phyloP scores from a whole-genome alignment of 2,888 invertebrate genomes.

The Anthrax anthrax region DNA sequence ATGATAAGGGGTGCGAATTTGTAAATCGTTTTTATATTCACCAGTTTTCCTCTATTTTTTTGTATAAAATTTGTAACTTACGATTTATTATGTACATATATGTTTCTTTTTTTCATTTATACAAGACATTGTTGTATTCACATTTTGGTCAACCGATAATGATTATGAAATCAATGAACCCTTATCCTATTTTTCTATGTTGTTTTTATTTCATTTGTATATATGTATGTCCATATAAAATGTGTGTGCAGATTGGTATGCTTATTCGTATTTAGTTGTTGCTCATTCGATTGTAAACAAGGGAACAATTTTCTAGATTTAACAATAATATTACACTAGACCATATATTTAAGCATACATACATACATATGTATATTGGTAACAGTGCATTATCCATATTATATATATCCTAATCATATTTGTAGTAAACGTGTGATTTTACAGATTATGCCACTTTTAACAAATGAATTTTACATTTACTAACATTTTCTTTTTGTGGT shows the following conservation, averaged over 20 bases:
- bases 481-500: conserved; percentile 1
- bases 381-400: too few species aligned
- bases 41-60: too few species aligned
- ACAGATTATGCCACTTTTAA: conserved; percentile 10
- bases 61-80: too few species aligned
- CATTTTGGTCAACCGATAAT: neutral
- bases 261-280: neutral
- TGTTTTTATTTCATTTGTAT: too few species aligned
- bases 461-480: conserved; percentile 4
- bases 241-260: too few species aligned
- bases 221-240: too few species aligned
- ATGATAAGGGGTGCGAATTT: neutral
- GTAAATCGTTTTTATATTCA: neutral
- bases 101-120: too few species aligned
- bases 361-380: too few species aligned
- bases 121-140: too few species aligned
- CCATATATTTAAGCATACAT: too few species aligned
- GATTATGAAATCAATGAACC: conserved; percentile 5
- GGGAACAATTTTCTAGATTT: neutral
- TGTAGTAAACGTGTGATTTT: conserved; percentile 7
- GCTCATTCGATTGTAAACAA: conserved; percentile 11
- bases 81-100: too few species aligned
- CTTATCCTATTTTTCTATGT: neutral
- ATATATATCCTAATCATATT: neutral
- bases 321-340: too few species aligned